Conservation (phyloP, 2,797 vertebrate species). For the Hypotaenidia philippensis region DNA sequence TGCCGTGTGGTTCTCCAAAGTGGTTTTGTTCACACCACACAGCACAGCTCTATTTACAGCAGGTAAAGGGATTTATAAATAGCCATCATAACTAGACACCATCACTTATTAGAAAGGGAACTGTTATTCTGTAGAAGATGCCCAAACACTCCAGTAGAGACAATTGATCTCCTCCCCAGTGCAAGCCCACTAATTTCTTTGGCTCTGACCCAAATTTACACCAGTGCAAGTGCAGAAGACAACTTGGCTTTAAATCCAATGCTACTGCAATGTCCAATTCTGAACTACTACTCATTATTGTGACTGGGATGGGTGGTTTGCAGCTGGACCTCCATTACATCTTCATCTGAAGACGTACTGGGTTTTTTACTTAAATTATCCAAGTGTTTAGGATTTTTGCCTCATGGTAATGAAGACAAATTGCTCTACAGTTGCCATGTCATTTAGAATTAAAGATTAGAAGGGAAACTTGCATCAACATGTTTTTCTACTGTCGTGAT, state of each 20-base stretch:
- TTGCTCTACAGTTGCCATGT: neutral
- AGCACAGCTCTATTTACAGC: neutral
- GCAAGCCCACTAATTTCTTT: neutral
- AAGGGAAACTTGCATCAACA: neutral
- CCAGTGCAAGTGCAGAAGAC: neutral
- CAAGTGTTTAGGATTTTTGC: neutral
- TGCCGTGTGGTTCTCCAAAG: neutral
- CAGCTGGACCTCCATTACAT: neutral
- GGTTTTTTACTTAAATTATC: neutral
- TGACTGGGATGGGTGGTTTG: neutral
- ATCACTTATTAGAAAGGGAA: neutral
- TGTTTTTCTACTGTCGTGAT: neutral
- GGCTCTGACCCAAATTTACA: neutral
- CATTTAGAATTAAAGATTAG: neutral
- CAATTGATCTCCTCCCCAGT: neutral
- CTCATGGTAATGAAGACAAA: neutral
- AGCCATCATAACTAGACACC: neutral
- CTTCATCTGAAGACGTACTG: neutral
- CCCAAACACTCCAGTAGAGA: neutral
- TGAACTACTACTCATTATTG: neutral
- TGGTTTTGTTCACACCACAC: neutral
- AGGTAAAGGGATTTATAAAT: neutral
- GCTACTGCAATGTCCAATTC: neutral
- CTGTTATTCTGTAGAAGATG: neutral
- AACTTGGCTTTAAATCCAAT: neutral